Conservation (phyloP, 23 tunicate species). For the Oikopleura albicans region DNA sequence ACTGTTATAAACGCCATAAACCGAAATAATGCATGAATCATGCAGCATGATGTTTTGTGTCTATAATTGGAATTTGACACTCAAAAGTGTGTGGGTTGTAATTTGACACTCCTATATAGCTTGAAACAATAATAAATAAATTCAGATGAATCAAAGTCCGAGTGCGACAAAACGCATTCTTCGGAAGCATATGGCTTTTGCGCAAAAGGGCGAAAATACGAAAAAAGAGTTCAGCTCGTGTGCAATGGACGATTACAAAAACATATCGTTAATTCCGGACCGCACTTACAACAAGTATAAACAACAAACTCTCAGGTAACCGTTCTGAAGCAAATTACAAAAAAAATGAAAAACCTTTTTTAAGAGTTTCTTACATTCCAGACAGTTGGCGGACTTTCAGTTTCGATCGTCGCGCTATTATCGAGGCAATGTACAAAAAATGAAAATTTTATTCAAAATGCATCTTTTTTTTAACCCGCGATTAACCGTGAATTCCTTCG, state of each 20-base stretch:
- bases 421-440: background rate
- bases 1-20: too few species aligned
- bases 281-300: background rate
- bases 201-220: background rate
- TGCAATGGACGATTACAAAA: background rate
- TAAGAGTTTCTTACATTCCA: background rate
- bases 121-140: too few species aligned
- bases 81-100: too few species aligned
- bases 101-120: too few species aligned
- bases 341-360: background rate
- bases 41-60: too few species aligned
- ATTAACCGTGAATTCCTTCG: too few species aligned
- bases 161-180: slow-evolving; percentile 2
- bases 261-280: background rate
- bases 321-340: background rate
- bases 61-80: too few species aligned
- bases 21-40: too few species aligned
- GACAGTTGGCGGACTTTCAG: background rate
- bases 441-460: too few species aligned
- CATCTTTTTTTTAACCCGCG: too few species aligned
- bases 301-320: background rate
- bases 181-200: background rate
- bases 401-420: background rate
- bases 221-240: background rate
- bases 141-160: background rate